Base-by-base conservation (phyloP, 2,797 vertebrate species). In the Esox masquinongy region DNA sequence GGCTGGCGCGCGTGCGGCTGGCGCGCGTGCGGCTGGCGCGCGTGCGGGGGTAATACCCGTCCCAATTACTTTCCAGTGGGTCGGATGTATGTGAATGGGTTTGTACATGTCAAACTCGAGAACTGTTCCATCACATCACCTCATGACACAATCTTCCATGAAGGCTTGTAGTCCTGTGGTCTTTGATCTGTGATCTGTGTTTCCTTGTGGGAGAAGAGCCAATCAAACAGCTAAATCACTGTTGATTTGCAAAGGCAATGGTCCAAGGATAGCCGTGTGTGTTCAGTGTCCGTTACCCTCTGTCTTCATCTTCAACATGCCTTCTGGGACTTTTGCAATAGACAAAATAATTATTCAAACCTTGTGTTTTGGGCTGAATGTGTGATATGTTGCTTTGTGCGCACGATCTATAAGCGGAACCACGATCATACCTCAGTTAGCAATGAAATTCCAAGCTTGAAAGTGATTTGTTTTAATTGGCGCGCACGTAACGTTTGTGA, bases 1-100 rank as follows among this genome's bases (percentile, higher is more conserved):
- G n/a, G n/a, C n/a, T n/a, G n/a, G n/a, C n/a, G n/a, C n/a, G n/a
- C n/a, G n/a, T n/a, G n/a, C n/a, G n/a, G n/a, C n/a, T n/a, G n/a
- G n/a, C n/a, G n/a, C n/a, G n/a, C n/a, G n/a, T n/a, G n/a, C n/a
- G n/a, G n/a, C n/a, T n/a, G n/a, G n/a, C n/a, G n/a, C n/a, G n/a
- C n/a, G n/a, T 7, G 15, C 75, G 69, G 70, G 15, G 22, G 34
- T 66, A 56, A 59, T 56, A 3, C 73, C 31, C 71, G 11, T 64
- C 22, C 50, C 17, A 67, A 5, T 68, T 51, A 2, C 59, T 72
- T 59, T 68, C 72, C 17, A 39, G 34, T 16, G 43, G 17, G 49
- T 74, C 22, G 26, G 64, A 24, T 61, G 12, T n/a, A 31, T 50
- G 29, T 67, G 43, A 74, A 66, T 50, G 61, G 17, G 47, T 43